Evolutionary conservation across 1,140 invertebrate species (phyloP).

Genomic region (Polyergus mexicanus): DNA sequence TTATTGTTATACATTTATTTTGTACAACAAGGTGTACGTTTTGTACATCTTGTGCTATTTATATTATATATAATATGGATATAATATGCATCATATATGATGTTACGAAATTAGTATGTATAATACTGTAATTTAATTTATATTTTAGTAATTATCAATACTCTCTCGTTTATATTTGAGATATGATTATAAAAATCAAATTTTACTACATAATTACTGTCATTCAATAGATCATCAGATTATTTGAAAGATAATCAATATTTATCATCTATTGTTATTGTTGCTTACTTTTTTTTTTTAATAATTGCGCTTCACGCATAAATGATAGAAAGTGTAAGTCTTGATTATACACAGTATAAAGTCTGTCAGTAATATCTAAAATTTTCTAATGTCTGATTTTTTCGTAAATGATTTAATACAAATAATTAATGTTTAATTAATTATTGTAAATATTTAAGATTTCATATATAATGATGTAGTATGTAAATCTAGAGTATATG

Average conservation of each 20-base stretch:
- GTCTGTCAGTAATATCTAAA: neutral
- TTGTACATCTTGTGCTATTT: conserved; percentile 64
- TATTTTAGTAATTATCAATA: neutral
- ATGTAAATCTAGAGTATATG: neutral
- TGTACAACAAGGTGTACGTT: conserved; percentile 41
- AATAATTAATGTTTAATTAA: conserved; percentile 13
- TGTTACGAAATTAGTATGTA: conserved; percentile 7
- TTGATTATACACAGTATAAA: neutral
- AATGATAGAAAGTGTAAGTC: neutral
- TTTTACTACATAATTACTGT: neutral
- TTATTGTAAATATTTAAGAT: conserved; percentile 21
- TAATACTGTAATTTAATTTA: conserved; percentile 9
- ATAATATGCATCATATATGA: conserved; percentile 18
- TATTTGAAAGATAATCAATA: neutral
- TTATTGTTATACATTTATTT: conserved; percentile 55
- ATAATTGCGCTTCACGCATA: neutral
- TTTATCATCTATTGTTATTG: conserved; percentile 12
- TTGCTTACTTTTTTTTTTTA: neutral
- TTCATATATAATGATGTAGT: neutral
- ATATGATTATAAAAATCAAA: neutral
- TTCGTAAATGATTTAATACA: neutral
- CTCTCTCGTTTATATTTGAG: neutral
- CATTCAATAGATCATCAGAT: neutral
- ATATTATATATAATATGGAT: too few species aligned
- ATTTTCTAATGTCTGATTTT: conserved; percentile 1